Conservation (phyloP, 1,140 invertebrate species). For the Drosophila lacertosa region DNA sequence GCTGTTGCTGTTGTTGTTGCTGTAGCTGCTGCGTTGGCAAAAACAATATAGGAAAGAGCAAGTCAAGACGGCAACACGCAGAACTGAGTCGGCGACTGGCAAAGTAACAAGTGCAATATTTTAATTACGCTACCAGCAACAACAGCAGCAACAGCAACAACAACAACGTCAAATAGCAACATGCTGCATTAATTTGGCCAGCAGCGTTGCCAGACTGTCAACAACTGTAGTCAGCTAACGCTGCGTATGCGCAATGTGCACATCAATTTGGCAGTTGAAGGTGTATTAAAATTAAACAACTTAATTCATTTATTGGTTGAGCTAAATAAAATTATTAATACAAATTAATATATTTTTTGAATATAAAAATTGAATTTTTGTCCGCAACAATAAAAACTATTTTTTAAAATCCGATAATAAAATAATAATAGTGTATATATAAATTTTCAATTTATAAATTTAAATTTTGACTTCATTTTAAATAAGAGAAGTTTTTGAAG, state of each 20-base stretch:
- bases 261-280: background rate
- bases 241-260: constrained; percentile 53
- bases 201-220: constrained; percentile 47
- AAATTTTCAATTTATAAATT: too few relatives aligned
- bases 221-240: background rate
- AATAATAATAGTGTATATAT: too few relatives aligned
- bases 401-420: too few relatives aligned
- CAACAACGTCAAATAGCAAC: constrained; percentile 43
- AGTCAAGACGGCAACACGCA: constrained; percentile 27
- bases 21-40: constrained; percentile 30
- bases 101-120: constrained; percentile 82
- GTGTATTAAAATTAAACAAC: background rate
- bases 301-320: too few relatives aligned
- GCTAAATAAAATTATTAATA: too few relatives aligned
- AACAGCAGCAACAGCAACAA: constrained; percentile 35
- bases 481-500: too few relatives aligned
- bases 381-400: too few relatives aligned
- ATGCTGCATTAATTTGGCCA: constrained; percentile 45
- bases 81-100: constrained; percentile 25
- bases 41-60: constrained; percentile 42
- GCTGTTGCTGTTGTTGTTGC: constrained; percentile 23
- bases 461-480: too few relatives aligned
- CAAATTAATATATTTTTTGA: background rate
- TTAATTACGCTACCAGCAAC: constrained; percentile 69
- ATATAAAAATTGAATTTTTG: background rate